Base-by-base conservation (phyloP, 2,888 invertebrate species). In the Spodoptera exigua region DNA sequence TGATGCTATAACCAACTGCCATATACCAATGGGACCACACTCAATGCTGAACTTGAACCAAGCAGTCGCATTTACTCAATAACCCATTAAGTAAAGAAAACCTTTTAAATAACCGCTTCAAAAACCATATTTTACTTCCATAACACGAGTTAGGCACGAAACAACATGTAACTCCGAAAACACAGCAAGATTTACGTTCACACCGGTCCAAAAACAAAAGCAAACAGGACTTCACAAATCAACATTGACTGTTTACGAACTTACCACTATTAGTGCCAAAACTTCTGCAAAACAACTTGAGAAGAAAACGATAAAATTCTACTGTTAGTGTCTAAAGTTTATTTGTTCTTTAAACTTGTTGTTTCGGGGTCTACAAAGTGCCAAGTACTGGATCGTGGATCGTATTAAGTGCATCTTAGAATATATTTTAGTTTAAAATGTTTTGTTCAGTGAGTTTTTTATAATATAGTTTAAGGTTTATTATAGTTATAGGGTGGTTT, bases 261-360 rank as follows among this genome's bases (percentile, higher is more conserved):
- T 51, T n/a, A 52, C 48, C 69, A 73, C 70, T 73, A 70, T 73
- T 70, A 73, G 69, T 68, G 57, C 47, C 62, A 52, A 71, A 60
- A 27, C 27, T 27, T 27, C 49, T 48, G 43, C 40, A 60, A 71
- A 69, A 69, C 72, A 69, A 71, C 54, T 66, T 40, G 51, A 27
- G 34, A 62, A 68, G 69, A 73, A 73, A 74, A 65, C 75, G 62
- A 77, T 76, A 74, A 77, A 76, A 76, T 71, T 74, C 58, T 63
- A 77, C 62, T 71, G 78, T 77, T 71, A 77, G 62, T 71, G 49
- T 57, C 53, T 49, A 36, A 70, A 75, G 59, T 76, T 74, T 76
- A 60, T 61, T 57, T 63, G 63, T 74, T 59, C 45, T 60, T 61
- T 61, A 43, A 64, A 76, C 61, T 74, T 61, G 66, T 58, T 60